Conservation (phyloP, 2,888 invertebrate species). For the Eucriotettix oculatus region DNA sequence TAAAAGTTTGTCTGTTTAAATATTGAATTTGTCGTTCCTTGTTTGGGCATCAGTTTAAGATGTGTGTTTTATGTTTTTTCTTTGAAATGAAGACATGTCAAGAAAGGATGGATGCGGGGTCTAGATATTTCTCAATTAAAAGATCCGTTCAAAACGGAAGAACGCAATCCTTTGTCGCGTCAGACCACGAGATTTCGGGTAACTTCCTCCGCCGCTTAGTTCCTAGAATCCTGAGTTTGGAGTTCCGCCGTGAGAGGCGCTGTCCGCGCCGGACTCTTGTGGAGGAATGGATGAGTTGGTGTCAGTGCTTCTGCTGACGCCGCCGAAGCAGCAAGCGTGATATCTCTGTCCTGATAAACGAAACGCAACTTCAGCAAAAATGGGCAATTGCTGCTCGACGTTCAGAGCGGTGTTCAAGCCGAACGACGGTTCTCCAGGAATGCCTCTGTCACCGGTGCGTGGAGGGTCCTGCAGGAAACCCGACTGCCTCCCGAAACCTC, state of each 20-base stretch:
- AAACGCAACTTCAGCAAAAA: constrained; percentile 6
- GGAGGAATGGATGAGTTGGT: not conserved
- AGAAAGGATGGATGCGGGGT: no score
- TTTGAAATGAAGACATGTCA: no score
- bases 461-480: constrained; percentile 17
- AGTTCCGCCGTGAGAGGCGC: not conserved
- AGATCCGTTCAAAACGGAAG: no score
- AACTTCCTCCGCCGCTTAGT: no score
- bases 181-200: no score
- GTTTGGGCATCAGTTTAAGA: no score
- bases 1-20: no score
- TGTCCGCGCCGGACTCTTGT: not conserved
- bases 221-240: not conserved
- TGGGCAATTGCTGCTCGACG: constrained; percentile 23
- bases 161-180: no score
- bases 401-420: constrained; percentile 22
- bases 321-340: not conserved
- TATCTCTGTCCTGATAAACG: no score
- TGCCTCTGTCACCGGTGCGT: constrained; percentile 17
- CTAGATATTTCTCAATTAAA: no score
- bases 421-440: constrained; percentile 11
- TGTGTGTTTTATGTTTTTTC: no score
- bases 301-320: not conserved
- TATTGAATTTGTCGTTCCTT: no score
- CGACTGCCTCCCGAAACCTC: constrained; percentile 23